Conservation (phyloP, 2,797 vertebrate species). For the Alfaro cultratus region DNA sequence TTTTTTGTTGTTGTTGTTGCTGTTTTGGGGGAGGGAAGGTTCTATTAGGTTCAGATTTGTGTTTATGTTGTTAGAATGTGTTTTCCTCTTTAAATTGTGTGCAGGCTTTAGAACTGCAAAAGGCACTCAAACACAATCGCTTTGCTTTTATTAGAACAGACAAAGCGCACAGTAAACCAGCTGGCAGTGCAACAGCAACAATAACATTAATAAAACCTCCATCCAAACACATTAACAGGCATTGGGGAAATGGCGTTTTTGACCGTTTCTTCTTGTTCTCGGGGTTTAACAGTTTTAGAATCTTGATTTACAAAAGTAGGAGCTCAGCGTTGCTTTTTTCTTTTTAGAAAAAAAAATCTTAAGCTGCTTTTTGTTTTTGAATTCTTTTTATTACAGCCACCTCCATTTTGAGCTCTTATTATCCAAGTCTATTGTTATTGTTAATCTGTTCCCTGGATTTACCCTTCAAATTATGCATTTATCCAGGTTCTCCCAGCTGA, state of each 20-base stretch:
- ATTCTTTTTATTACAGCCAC: background rate
- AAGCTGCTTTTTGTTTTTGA: background rate
- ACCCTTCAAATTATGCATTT: slow-evolving; percentile 72
- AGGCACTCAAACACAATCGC: slow-evolving; percentile 35
- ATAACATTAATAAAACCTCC: slow-evolving; percentile 67
- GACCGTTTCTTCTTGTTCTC: slow-evolving; percentile 17
- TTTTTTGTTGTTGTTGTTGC: background rate
- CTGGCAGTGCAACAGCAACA: slow-evolving; percentile 51
- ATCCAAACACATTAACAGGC: slow-evolving; percentile 56
- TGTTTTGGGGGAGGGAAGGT: slow-evolving; percentile 13
- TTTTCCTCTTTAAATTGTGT: slow-evolving; percentile 50
- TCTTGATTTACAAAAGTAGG: slow-evolving; percentile 31
- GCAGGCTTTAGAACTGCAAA: slow-evolving; percentile 39
- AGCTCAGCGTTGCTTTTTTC: slow-evolving; percentile 52
- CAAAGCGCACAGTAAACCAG: slow-evolving; percentile 61
- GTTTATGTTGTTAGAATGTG: slow-evolving; percentile 47
- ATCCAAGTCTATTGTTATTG: slow-evolving; percentile 44
- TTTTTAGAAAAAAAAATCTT: slow-evolving; percentile 13
- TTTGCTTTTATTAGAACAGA: slow-evolving; percentile 61
- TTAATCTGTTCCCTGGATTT: slow-evolving; percentile 62
- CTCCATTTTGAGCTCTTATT: background rate
- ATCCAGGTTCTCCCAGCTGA: slow-evolving; percentile 66
- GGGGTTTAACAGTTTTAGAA: slow-evolving; percentile 1
- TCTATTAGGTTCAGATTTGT: slow-evolving; percentile 34
- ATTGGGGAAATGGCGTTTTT: slow-evolving; percentile 31